phyloP scores from a whole-genome alignment of 2,888 invertebrate genomes.

The Andrena trimmerana region DNA sequence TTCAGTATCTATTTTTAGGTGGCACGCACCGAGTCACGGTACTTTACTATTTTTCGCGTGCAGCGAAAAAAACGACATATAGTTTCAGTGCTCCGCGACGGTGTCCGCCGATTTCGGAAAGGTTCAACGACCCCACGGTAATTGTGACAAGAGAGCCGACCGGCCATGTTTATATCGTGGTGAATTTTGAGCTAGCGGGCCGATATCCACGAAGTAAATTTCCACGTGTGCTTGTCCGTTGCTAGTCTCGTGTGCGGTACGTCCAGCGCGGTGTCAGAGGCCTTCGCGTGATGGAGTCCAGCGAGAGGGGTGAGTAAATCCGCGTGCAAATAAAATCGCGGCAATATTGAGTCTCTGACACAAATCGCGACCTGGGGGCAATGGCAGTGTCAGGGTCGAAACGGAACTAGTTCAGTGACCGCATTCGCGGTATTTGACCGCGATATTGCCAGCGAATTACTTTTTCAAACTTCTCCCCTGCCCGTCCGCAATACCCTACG shows the following conservation, averaged over 20 bases:
- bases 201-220: conserved; percentile 69
- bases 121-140: conserved; percentile 83
- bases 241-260: conserved; percentile 49
- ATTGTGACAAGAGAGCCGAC: conserved; percentile 80
- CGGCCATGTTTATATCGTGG: conserved; percentile 84
- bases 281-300: conserved; percentile 79
- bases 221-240: conserved; percentile 66
- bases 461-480: neutral
- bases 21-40: conserved; percentile 56
- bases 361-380: conserved; percentile 85
- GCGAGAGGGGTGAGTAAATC: conserved; percentile 82
- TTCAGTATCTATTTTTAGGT: conserved; percentile 74
- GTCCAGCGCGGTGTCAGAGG: conserved; percentile 59
- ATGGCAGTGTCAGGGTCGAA: conserved; percentile 88
- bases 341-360: conserved; percentile 82
- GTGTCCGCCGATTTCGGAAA: conserved; percentile 60
- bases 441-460: conserved; percentile 43
- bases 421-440: conserved; percentile 81
- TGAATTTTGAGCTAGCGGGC: conserved; percentile 77
- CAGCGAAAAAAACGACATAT: conserved; percentile 63
- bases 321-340: conserved; percentile 61
- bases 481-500: neutral
- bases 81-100: conserved; percentile 36
- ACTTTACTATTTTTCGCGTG: conserved; percentile 64
- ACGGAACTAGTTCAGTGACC: conserved; percentile 88